Evolutionary conservation across 2,888 invertebrate species (phyloP), one percentile per base, ranked within the genome.

Genomic region (Rhogogaster chlorosoma): DNA sequence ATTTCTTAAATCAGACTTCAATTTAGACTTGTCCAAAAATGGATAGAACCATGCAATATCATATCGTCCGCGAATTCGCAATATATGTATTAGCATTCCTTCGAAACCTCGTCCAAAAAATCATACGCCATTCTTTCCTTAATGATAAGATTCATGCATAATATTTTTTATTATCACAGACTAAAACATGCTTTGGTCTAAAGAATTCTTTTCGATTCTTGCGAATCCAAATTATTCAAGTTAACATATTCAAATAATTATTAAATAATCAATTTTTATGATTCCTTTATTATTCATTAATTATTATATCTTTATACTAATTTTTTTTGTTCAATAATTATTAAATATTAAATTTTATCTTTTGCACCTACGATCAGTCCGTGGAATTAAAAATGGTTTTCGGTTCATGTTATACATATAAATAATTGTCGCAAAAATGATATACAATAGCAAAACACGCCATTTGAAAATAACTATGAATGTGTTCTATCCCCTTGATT

Each of bases 181-280:
- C 92, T 93, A 93, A 93, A 92, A 92, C 92, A 93, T 93, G 93
- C 93, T 93, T 93, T 93, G 93, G 93, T 93, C 92, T 92, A 91
- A 89, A 90, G 90, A 91, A 89, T 89, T 86, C 80, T 86, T 85
- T 85, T 87, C 73, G 84, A 84, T 83, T 80, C 73, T 83, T 78
- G 9, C 29, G 67, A 80, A 84, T 84, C 38, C 22, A 67, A 84
- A 64, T 64, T 57, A 42, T 64, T 64, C 42, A 42, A 80, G 15
- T 67, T 82, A 78, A 61, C 61, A 22, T n/a, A 61, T 18, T 22
- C 2, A 71, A 67, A 53, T n/a, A 49, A 80, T 70, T 18, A 57
- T 80, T 12, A 36, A 71, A 77, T 77, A 42, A 75, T 84, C 10
- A 77, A 49, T 53, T 53, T 77, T 36, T 18, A 57, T 32, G 57